Evolutionary conservation across 2,797 vertebrate genomes (phyloP).

Genomic region (Amphiprion clarkii): DNA sequence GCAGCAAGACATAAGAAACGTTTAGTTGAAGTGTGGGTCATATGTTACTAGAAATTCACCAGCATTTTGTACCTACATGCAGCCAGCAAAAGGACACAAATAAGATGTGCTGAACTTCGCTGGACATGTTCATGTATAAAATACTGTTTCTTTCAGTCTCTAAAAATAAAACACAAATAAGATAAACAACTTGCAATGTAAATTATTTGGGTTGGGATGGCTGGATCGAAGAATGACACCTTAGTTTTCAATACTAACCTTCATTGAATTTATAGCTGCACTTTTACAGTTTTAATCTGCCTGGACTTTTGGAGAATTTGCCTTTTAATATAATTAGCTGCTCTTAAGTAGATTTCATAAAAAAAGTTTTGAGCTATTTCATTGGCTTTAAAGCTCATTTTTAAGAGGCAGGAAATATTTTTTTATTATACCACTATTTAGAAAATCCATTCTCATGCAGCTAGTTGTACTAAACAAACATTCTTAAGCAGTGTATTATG

Average conservation of each 20-base stretch:
- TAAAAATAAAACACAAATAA: slow-evolving; percentile 61
- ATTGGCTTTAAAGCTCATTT: no score
- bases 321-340: no score
- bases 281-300: no score
- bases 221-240: neutral
- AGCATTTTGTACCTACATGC: neutral
- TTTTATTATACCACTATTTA: no score
- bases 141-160: slow-evolving; percentile 32
- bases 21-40: neutral
- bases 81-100: neutral
- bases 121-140: slow-evolving; percentile 14
- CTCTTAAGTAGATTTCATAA: no score
- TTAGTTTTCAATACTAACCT: neutral
- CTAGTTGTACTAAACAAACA: no score
- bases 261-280: neutral
- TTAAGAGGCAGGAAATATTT: no score
- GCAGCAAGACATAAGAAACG: neutral
- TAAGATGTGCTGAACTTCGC: neutral
- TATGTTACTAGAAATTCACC: neutral
- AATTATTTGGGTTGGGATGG: slow-evolving; percentile 38
- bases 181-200: slow-evolving; percentile 46
- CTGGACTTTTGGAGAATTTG: neutral
- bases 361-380: no score
- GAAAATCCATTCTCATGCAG: no score
- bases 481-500: neutral